Evolutionary conservation across 2,888 invertebrate species (phyloP), one percentile per base, ranked within the genome.

Genomic region (Lasius platythorax): DNA sequence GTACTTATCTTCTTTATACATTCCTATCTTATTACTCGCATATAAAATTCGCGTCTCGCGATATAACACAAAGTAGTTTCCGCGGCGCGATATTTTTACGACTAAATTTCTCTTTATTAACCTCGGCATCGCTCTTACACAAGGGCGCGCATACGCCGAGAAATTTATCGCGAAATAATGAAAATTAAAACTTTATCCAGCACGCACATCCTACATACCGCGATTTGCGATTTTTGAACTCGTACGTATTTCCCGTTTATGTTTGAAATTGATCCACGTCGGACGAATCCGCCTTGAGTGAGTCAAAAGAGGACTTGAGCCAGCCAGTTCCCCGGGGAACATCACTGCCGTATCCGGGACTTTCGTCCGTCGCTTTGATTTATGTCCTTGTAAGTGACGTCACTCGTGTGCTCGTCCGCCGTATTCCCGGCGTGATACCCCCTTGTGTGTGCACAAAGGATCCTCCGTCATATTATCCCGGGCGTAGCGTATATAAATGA

Each of bases 321-420:
- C 68, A 70, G 78, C 76, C 82, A 83, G 85, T 87, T 92, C 93
- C 92, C 92, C 83, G 74, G 92, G 92, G 93, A 93, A 89, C 88
- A 87, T 89, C 89, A 75, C 66, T 81, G 91, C 88, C 91, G 91
- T 91, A 93, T 92, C 93, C 93, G 92, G 85, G 85, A 86, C 91
- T 89, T 86, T 92, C 91, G 93, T 93, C 93, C 93, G 94, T 93
- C 93, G 92, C 95, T 95, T 94, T 95, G 95, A 95, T 95, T 95
- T 95, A 95, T 95, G 94, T 94, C 92, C 94, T 95, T 94, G 95
- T 95, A 95, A 95, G 94, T 95, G 94, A 95, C 95, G 95, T 95
- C 95, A 95, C 93, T 94, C 92, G 90, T 92, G 93, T 91, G 91
- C 93, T 93, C 93, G 93, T 93, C 92, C 92, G 90, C 89, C 91